Percentiles rank a stretch among this genome's conserved stretches.
Conservation (phyloP, 2,797 vertebrate species). For the Erpetoichthys calabaricus region DNA sequence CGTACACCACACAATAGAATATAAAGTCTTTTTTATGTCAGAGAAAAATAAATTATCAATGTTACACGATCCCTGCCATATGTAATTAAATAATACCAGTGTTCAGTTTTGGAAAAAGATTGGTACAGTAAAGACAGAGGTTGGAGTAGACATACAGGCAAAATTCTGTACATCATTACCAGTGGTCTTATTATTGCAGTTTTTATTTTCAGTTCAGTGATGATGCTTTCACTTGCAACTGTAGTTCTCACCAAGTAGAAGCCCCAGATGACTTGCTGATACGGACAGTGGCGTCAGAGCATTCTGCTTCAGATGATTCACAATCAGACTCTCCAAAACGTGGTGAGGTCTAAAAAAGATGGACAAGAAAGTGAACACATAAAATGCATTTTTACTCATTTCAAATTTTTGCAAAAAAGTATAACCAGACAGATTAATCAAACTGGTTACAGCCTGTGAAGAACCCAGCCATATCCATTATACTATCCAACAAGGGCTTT, state of each 20-base stretch:
- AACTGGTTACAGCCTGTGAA: too few species aligned
- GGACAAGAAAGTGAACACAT: neutral
- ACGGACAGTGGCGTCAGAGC: conserved; percentile 89
- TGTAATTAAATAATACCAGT: conserved; percentile 66
- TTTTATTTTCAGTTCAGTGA: conserved; percentile 47
- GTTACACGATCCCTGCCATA: conserved; percentile 92
- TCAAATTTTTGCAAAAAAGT: too few species aligned
- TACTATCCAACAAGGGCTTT: too few species aligned
- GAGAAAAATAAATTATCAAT: conserved; percentile 92
- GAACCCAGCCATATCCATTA: too few species aligned
- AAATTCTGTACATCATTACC: too few species aligned
- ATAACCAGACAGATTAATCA: too few species aligned
- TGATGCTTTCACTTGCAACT: conserved; percentile 19
- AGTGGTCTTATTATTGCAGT: conserved; percentile 76
- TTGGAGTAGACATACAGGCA: conserved; percentile 13
- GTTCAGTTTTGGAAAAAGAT: conserved; percentile 12
- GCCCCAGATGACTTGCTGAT: conserved; percentile 81
- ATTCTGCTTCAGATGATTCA: conserved; percentile 88
- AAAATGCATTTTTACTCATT: too few species aligned
- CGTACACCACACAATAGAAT: conserved; percentile 57
- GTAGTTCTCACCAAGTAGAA: conserved; percentile 75
- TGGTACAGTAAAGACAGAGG: conserved; percentile 17
- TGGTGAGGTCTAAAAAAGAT: conserved; percentile 62
- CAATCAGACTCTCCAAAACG: conserved; percentile 87
- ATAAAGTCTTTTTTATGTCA: conserved; percentile 69